Conservation (phyloP, 1,140 invertebrate species). For the Trichonephila clavata region DNA sequence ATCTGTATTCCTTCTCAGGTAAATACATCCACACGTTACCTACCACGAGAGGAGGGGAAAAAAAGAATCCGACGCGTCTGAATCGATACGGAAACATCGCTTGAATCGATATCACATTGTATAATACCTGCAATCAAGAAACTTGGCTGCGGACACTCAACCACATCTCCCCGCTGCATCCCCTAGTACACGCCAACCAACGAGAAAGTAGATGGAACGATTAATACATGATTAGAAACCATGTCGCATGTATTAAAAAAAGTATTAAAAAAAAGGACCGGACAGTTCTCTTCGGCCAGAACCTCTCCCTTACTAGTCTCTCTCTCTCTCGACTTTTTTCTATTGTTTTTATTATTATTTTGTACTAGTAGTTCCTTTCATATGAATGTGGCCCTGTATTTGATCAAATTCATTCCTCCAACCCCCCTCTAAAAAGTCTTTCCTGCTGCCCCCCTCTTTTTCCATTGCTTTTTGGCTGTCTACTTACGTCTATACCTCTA, state of each 20-base stretch:
- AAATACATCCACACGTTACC: no score
- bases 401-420: slow-evolving; percentile 24
- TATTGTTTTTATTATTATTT: slow-evolving; percentile 36
- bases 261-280: background rate
- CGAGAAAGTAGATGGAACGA: slow-evolving; percentile 37
- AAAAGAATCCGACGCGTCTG: background rate
- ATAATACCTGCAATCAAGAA: slow-evolving; percentile 54
- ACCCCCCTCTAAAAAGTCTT: background rate
- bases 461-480: no score
- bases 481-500: background rate
- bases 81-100: slow-evolving; percentile 24
- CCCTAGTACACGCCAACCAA: background rate
- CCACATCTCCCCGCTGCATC: no score
- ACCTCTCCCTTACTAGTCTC: background rate
- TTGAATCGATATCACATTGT: background rate
- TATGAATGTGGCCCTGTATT: slow-evolving; percentile 3
- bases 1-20: no score
- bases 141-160: background rate
- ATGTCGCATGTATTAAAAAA: slow-evolving; percentile 42
- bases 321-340: background rate
- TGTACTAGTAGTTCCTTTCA: background rate
- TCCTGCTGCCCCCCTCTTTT: no score
- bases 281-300: background rate
- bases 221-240: slow-evolving; percentile 69
- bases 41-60: background rate